phyloP scores from a whole-genome alignment of 1,140 invertebrate genomes.

The Planococcus citri region DNA sequence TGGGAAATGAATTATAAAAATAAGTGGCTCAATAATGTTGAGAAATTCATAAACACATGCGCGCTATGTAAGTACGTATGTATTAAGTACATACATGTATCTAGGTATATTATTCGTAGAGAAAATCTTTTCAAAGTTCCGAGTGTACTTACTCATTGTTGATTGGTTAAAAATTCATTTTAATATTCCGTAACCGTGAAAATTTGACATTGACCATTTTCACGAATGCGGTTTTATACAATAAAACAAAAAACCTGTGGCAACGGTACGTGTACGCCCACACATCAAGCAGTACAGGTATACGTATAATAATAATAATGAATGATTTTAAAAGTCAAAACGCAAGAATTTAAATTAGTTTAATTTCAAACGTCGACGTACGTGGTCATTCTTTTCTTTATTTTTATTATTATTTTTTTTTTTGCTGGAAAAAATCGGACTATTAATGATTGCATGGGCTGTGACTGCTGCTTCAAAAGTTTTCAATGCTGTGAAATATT shows the following conservation, averaged over 20 bases:
- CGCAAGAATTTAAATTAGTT: conserved; percentile 1
- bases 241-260: background rate
- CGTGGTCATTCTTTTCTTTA: background rate
- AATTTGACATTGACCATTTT: background rate
- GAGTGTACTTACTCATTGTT: too few relatives aligned
- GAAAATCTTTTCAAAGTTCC: too few relatives aligned
- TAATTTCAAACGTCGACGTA: conserved; percentile 2
- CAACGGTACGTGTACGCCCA: background rate
- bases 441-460: background rate
- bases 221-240: background rate
- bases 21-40: too few relatives aligned
- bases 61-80: too few relatives aligned
- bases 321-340: conserved; percentile 1
- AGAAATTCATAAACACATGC: too few relatives aligned
- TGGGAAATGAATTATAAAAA: too few relatives aligned
- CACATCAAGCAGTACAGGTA: too few relatives aligned
- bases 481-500: background rate
- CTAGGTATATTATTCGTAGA: too few relatives aligned
- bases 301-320: too few relatives aligned
- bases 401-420: too few relatives aligned
- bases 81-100: too few relatives aligned
- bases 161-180: too few relatives aligned
- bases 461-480: conserved; percentile 12
- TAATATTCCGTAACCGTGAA: background rate
- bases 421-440: background rate